Evolutionary conservation across 2,113 vertebrate species (phyloP), one percentile per base, ranked within the genome.

Genomic region (Trichomycterus rosablanca): DNA sequence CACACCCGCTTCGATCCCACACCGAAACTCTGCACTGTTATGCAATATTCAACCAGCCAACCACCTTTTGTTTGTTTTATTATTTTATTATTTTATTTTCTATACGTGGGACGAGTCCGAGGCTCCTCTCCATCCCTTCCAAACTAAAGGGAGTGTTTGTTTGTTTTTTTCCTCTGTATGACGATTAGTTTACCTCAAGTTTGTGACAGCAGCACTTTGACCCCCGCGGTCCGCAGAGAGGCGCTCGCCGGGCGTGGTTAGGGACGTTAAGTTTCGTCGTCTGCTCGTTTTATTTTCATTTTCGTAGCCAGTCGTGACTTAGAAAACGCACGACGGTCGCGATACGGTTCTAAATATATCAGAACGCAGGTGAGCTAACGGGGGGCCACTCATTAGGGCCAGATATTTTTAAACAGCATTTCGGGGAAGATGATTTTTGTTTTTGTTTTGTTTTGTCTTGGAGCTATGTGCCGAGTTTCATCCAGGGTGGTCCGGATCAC

Each of bases 31-130:
- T 83, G 92, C 90, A 91, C 93, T 91, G 89, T 95, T 96, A 96
- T 97, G 93, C 93, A 97, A 97, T 94, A 95, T 90, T 84, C 90
- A 96, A 93, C 93, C 93, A 97, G 94, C 93, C 95, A 93, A 92
- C 89, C 80, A 86, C 88, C 89, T 76, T 86, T 69, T 71, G 23
- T 46, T 46, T 46, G 10, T 64, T 45, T 69, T n/a, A n/a, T n/a
- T n/a, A n/a, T n/a, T n/a, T n/a, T n/a, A n/a, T n/a, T n/a, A n/a
- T n/a, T n/a, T n/a, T n/a, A n/a, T n/a, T n/a, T n/a, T n/a, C n/a
- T n/a, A n/a, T n/a, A n/a, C n/a, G n/a, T n/a, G 63, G 73, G 80
- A 80, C 68, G 81, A 79, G 83, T 84, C 76, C 76, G 19, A 48
- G 74, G 51, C 12, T 7, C 44, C 83, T 80, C 75, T 86, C 78